Percentiles rank a stretch among this genome's conserved stretches.
phyloP scores from a whole-genome alignment of 2,113 vertebrate species.

The Corythornis vintsioides region DNA sequence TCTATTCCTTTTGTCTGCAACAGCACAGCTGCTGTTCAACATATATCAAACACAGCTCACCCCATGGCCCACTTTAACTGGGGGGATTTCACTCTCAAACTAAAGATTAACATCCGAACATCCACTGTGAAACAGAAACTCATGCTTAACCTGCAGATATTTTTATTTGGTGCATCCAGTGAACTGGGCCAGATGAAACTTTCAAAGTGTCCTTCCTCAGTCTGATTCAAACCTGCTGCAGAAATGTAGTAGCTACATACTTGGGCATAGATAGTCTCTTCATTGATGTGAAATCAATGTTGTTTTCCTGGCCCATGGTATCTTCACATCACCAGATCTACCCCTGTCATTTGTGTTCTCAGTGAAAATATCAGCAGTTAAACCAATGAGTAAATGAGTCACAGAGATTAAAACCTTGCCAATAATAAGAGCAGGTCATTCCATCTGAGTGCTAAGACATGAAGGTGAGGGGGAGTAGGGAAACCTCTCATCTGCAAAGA shows the following conservation, averaged over 20 bases:
- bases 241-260: neutral
- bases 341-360: neutral
- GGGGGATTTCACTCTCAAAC: neutral
- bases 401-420: neutral
- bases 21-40: accelerated
- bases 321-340: constrained; percentile 1
- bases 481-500: neutral
- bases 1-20: neutral
- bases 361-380: constrained; percentile 15
- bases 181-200: neutral
- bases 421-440: neutral
- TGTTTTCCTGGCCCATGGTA: neutral
- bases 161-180: neutral
- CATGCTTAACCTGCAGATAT: neutral
- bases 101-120: neutral
- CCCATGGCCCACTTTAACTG: neutral
- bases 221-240: neutral
- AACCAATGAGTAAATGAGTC: neutral
- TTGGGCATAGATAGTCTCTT: neutral
- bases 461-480: accelerated
- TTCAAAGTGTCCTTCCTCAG: neutral
- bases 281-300: neutral
- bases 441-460: neutral
- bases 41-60: neutral
- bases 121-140: neutral